Base-by-base conservation (phyloP, 2,888 invertebrate genomes). In the Automeris io region DNA sequence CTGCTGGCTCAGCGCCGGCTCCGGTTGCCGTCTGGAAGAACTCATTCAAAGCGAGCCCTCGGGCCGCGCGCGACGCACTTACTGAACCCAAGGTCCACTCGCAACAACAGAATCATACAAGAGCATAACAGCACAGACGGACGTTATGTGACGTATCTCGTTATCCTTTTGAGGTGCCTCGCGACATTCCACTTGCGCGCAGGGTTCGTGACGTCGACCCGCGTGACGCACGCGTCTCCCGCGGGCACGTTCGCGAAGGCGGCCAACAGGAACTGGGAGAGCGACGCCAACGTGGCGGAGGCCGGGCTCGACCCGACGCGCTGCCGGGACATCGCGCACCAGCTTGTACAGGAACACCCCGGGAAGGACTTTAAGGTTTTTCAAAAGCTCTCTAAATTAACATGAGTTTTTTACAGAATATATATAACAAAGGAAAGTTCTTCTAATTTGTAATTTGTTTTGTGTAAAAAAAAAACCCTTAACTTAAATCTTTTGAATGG, bases 211-310 rank as follows among this genome's bases (percentile, higher is more conserved):
- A 95, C 95, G 6, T 93, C 92, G 2, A 92, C 93, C 0, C 86
- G 93, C 39, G 88, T 95, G 1, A 94, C 94, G 0, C 93, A 94
- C 66, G 95, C 94, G 2, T 92, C 93, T 0, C 94, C 94, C 0
- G 89, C 91, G 1, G 92, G 91, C 1, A 75, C 88, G 0, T 93
- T 91, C 66, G 92, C 94, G 0, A 91, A 91, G 60, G 75, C 87
- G 0, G 90, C 93, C 0, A 74, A 90, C 48, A 87, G 94, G 23
- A 86, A 91, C 60, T 94, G 93, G 93, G 94, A 94, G 75, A 89
- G 81, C 54, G 93, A 93, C 66, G 83, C 80, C 0, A 88, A 89
- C 35, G 79, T 92, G 4, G 41, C 23, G 2, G 50, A 5, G 51
- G 40, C 21, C 59, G 29, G 29, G 42, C 40, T 24, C 45, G 78